phyloP scores from a whole-genome alignment of 2,113 vertebrate species.

The Beaufortia kweichowensis region DNA sequence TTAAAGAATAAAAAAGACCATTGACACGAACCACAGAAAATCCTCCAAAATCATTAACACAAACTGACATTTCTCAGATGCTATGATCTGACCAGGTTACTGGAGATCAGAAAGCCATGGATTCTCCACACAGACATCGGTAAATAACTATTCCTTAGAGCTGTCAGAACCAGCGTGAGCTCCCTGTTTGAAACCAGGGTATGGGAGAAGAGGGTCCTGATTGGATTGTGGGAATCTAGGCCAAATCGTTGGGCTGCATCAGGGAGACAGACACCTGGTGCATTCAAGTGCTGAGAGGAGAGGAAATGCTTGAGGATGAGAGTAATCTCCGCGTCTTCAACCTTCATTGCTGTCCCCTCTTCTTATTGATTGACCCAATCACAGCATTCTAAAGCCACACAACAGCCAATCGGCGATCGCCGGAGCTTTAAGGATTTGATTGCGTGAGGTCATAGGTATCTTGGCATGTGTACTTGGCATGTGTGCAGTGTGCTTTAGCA shows the following conservation, averaged over 20 bases:
- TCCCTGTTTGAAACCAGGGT: conserved; percentile 31
- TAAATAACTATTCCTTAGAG: conserved; percentile 37
- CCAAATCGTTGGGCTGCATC: conserved; percentile 36
- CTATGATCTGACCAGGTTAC: not conserved
- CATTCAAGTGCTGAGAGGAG: conserved; percentile 34
- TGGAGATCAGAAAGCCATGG: conserved; percentile 21
- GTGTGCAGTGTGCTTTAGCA: not conserved
- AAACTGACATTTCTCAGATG: conserved; percentile 23
- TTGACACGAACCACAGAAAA: conserved; percentile 5
- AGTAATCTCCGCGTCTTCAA: conserved; percentile 24
- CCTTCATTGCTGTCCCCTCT: conserved; percentile 32
- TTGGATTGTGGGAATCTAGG: conserved; percentile 53
- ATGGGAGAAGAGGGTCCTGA: conserved; percentile 30
- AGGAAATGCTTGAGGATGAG: conserved; percentile 32
- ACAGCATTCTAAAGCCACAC: not conserved
- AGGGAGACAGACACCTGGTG: conserved; percentile 26
- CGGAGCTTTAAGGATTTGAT: conserved; percentile 16
- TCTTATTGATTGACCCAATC: conserved; percentile 43
- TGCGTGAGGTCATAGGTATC: conserved; percentile 23
- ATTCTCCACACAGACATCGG: conserved; percentile 30
- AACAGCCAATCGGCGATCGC: conserved; percentile 9
- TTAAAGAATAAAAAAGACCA: not conserved
- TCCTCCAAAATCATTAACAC: conserved; percentile 21
- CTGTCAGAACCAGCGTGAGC: conserved; percentile 38
- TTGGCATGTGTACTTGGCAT: conserved; percentile 1